Conservation (phyloP, 2,113 vertebrate genomes). For the Laterallus jamaicensis region DNA sequence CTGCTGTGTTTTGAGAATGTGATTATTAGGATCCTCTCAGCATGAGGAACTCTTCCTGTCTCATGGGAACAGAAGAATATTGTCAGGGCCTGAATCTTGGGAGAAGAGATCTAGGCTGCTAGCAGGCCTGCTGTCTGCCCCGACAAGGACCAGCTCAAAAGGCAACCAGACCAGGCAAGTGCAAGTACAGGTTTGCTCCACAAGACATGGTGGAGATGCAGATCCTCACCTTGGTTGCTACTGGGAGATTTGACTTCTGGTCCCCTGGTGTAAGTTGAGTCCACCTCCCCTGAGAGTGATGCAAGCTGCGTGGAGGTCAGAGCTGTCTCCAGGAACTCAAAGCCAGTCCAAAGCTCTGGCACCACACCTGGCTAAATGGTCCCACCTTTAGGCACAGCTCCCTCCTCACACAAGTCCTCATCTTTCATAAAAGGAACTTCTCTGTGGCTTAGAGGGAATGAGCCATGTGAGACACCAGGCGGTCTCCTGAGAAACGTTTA, state of each 20-base stretch:
- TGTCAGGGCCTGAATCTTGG: too few species aligned
- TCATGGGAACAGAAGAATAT: too few species aligned
- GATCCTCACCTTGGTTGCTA: rapidly evolving
- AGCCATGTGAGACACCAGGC: background rate
- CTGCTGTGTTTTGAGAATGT: too few species aligned
- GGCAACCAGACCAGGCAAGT: background rate
- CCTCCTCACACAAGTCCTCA: background rate
- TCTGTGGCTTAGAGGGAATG: background rate
- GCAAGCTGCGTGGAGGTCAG: background rate
- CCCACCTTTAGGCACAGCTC: background rate
- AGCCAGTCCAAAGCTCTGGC: background rate
- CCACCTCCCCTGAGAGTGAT: background rate
- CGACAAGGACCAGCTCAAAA: background rate
- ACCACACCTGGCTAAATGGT: background rate
- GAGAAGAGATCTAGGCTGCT: too few species aligned
- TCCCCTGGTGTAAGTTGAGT: background rate
- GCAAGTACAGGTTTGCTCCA: background rate
- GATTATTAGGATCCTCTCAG: too few species aligned
- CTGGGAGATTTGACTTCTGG: background rate
- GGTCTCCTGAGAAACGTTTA: conserved; percentile 24
- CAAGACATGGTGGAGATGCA: background rate
- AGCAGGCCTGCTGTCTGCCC: too few species aligned
- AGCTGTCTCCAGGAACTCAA: background rate
- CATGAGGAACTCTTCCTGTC: too few species aligned
- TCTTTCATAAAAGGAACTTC: background rate